Percentiles rank a stretch among this genome's conserved stretches.
Conservation (phyloP, 2,888 invertebrate genomes). For the Temnothorax rugatulus region DNA sequence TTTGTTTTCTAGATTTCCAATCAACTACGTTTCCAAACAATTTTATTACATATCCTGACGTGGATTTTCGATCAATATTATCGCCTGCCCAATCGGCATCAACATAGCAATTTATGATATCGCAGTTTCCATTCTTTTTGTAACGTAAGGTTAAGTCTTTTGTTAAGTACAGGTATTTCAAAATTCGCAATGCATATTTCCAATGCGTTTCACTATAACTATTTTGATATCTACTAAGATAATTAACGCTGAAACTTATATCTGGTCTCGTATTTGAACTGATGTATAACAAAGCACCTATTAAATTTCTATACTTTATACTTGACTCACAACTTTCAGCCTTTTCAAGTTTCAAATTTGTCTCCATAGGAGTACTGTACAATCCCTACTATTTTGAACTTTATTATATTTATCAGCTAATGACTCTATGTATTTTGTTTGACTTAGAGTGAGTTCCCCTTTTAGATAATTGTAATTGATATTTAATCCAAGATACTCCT, state of each 20-base stretch:
- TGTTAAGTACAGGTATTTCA: not conserved
- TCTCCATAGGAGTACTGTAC: not conserved
- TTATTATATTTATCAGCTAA: not conserved
- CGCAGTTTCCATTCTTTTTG: not conserved
- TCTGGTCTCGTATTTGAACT: not conserved
- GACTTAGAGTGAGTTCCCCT: no score
- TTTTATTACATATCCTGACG: not conserved
- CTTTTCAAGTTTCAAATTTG: not conserved
- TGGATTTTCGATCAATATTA: not conserved
- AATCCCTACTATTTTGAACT: not conserved
- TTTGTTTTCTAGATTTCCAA: not conserved
- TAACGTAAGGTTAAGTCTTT: not conserved
- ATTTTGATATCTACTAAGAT: not conserved
- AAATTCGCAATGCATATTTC: not conserved
- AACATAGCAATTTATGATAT: not conserved
- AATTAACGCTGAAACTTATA: not conserved
- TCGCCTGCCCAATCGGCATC: no score
- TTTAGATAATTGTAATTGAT: no score
- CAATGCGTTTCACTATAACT: not conserved
- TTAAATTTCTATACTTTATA: not conserved
- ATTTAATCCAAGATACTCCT: no score
- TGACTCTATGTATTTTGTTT: not conserved
- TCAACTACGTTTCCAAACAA: not conserved
- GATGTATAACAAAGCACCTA: not conserved
- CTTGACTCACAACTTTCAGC: not conserved